Conservation (phyloP, 2,797 vertebrate genomes). For the Crypturellus tataupa region DNA sequence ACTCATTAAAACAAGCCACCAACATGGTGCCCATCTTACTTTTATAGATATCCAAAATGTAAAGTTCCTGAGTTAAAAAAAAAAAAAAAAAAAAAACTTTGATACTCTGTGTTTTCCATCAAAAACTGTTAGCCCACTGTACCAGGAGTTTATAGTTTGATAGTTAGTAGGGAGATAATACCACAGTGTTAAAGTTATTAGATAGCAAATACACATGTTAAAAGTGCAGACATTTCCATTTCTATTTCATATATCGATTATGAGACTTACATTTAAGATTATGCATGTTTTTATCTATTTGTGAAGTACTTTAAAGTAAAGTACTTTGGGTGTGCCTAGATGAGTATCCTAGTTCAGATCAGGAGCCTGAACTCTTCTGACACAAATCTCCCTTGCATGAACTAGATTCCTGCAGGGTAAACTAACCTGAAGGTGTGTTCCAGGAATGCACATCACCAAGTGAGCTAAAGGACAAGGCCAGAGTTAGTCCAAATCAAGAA, state of each 20-base stretch:
- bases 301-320: neutral
- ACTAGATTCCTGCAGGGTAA: neutral
- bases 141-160: neutral
- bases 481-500: neutral
- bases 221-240: neutral
- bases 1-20: neutral
- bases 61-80: neutral
- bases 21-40: neutral
- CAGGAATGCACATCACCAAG: neutral
- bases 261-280: neutral
- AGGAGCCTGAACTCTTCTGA: neutral
- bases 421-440: neutral
- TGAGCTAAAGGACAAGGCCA: neutral
- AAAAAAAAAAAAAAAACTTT: neutral
- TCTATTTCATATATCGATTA: neutral
- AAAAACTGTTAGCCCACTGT: neutral
- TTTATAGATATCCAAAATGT: neutral
- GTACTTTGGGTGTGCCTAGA: neutral
- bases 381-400: neutral
- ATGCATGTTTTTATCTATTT: neutral
- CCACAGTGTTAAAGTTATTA: neutral
- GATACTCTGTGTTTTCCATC: neutral
- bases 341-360: neutral
- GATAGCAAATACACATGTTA: neutral
- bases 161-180: neutral